Percentiles rank a stretch among this genome's conserved stretches.
Evolutionary conservation across 2,113 vertebrate genomes (phyloP).

Genomic region (Stegostoma tigrinum): DNA sequence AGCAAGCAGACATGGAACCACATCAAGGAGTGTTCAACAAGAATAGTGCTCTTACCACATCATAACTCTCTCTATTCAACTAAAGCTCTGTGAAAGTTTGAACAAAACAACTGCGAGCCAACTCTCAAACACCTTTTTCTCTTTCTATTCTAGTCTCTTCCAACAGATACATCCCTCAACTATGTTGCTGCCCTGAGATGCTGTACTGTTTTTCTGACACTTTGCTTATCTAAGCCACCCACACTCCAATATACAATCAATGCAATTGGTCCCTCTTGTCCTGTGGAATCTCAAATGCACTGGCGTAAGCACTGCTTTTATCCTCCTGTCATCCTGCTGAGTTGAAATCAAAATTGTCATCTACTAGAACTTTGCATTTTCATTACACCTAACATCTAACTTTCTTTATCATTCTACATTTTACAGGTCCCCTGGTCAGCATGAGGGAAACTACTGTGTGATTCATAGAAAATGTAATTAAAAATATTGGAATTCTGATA

Average conservation of each 20-base stretch:
- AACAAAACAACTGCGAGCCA: neutral
- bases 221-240: neutral
- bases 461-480: too few relatives aligned
- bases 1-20: neutral
- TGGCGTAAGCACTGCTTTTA: neutral
- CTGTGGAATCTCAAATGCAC: neutral
- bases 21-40: neutral
- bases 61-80: neutral
- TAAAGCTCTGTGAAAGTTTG: neutral
- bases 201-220: neutral
- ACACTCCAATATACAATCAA: too few relatives aligned
- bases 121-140: neutral
- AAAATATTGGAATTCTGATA: too few relatives aligned
- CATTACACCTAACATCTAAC: too few relatives aligned
- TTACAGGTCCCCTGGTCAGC: neutral
- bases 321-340: neutral
- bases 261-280: neutral
- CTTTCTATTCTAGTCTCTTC: neutral
- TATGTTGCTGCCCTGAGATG: neutral
- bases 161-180: neutral
- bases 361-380: neutral
- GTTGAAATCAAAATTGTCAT: neutral
- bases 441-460: too few relatives aligned
- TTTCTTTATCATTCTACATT: neutral
- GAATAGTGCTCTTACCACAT: neutral